Percentiles rank a stretch among this genome's conserved stretches.
Conservation (phyloP, 2,888 invertebrate genomes). For the Eristalinus sepulchralis region DNA sequence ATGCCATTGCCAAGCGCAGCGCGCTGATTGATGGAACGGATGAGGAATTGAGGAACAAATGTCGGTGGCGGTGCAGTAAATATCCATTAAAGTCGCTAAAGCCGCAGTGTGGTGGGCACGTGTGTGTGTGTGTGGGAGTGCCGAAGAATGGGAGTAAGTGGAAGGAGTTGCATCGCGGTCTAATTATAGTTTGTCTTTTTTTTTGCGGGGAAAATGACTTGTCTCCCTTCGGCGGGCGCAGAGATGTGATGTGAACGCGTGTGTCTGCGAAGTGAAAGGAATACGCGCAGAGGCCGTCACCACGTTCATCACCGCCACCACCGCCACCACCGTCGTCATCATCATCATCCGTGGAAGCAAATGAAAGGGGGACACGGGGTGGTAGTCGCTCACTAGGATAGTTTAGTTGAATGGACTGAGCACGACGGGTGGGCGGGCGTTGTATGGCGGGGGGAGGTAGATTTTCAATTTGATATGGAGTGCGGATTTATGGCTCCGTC, state of each 20-base stretch:
- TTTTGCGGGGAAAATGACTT: slow-evolving; percentile 56
- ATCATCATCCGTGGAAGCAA: slow-evolving; percentile 1
- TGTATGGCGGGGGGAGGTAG: slow-evolving; percentile 30
- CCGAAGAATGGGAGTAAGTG: background rate
- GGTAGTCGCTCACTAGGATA: background rate
- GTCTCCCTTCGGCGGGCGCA: slow-evolving; percentile 22
- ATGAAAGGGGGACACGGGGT: slow-evolving; percentile 1
- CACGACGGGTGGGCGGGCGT: background rate
- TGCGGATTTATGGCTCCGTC: slow-evolving; percentile 68
- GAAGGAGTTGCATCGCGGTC: slow-evolving; percentile 17
- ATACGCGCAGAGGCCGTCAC: slow-evolving; percentile 28
- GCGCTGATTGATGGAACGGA: slow-evolving; percentile 33
- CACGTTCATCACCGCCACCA: slow-evolving; percentile 34
- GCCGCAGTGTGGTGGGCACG: too few species aligned
- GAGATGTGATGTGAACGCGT: too few species aligned
- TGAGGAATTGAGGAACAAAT: slow-evolving; percentile 40
- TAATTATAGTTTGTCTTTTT: slow-evolving; percentile 63
- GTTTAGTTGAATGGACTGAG: background rate
- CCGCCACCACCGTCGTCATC: slow-evolving; percentile 11
- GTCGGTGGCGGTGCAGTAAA: slow-evolving; percentile 60
- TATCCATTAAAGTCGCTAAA: slow-evolving; percentile 42
- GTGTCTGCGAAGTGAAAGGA: slow-evolving; percentile 42
- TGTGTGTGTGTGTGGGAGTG: background rate
- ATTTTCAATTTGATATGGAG: slow-evolving; percentile 68
- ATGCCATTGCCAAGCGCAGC: background rate